These are phyloP conservation scores for Mythimna pallens DNA, from an alignment of 2,888 invertebrate species.

Conservation along the genomic window DNA sequence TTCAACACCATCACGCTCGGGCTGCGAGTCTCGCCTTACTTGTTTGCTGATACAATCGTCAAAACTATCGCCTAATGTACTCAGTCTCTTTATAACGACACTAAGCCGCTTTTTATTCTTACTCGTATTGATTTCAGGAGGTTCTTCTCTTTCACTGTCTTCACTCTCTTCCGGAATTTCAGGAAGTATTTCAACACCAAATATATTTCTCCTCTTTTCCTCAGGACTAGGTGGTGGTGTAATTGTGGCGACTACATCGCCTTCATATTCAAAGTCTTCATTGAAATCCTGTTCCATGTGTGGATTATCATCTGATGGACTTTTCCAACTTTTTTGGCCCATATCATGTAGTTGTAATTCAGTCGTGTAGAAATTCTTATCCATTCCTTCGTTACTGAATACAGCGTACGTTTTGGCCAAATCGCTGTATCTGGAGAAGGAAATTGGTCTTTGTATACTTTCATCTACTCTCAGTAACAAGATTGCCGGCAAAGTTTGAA, in stretches of 20 bases:
- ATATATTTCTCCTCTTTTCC: constrained; percentile 86
- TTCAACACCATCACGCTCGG: constrained; percentile 73
- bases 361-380: constrained; percentile 75
- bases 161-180: constrained; percentile 90
- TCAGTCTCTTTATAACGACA: constrained; percentile 88
- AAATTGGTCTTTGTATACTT: constrained; percentile 74
- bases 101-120: constrained; percentile 82
- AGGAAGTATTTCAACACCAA: constrained; percentile 89
- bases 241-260: constrained; percentile 76
- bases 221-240: constrained; percentile 87
- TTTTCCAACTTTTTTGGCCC: constrained; percentile 86
- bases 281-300: constrained; percentile 72
- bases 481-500: constrained; percentile 85
- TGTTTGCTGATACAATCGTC: constrained; percentile 87
- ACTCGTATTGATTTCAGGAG: constrained; percentile 65
- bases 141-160: constrained; percentile 76
- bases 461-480: constrained; percentile 81
- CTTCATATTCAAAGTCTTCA: constrained; percentile 68
- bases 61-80: constrained; percentile 87
- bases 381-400: constrained; percentile 79
- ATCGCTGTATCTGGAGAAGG: constrained; percentile 83
- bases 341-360: constrained; percentile 85
- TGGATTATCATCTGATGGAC: constrained; percentile 85
- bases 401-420: constrained; percentile 82
- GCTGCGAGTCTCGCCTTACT: constrained; percentile 80